Conservation (phyloP, 1,140 invertebrate species). For the Anoplophora glabripennis region DNA sequence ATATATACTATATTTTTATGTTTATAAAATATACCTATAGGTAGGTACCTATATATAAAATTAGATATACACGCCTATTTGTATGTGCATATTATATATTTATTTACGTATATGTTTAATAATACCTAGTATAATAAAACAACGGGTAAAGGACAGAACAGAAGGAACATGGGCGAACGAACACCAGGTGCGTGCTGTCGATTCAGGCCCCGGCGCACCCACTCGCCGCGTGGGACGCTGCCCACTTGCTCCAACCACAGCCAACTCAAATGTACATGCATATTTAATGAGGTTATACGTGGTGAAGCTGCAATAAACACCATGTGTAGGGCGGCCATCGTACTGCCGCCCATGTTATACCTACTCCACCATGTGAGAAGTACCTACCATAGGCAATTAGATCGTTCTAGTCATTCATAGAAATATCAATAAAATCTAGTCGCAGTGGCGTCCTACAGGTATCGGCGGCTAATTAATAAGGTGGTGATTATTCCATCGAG, state of each 20-base stretch:
- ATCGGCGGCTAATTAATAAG: no score
- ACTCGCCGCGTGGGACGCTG: slow-evolving; percentile 36
- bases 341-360: no score
- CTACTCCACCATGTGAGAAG: no score
- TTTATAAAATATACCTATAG: neutral
- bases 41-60: neutral
- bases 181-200: slow-evolving; percentile 32
- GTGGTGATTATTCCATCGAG: no score
- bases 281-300: slow-evolving; percentile 35
- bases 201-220: slow-evolving; percentile 33
- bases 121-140: neutral
- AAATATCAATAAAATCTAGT: no score
- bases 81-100: neutral
- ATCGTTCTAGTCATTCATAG: no score
- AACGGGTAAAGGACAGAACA: neutral
- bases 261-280: slow-evolving; percentile 28
- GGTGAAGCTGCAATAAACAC: no score
- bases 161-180: no score
- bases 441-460: no score
- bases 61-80: no score
- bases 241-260: slow-evolving; percentile 37
- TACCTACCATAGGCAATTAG: no score
- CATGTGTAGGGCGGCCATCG: no score
- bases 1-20: neutral
- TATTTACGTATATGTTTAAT: neutral